Evolutionary conservation across 2,113 vertebrate genomes (phyloP), one percentile per base, ranked within the genome.

Genomic region (Enhydra lutris): DNA sequence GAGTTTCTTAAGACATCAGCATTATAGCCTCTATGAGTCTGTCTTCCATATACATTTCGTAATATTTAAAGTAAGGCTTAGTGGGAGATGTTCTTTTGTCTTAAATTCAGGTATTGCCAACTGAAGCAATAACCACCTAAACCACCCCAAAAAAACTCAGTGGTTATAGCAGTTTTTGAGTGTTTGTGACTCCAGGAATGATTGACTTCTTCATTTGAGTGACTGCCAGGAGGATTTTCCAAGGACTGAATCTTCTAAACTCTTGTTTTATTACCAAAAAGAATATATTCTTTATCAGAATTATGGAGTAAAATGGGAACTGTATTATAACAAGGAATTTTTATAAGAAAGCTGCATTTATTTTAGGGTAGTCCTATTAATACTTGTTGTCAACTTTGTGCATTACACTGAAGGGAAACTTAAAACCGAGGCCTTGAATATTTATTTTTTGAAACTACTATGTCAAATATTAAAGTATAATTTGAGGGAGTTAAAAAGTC

Each of bases 11-110:
- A 94, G 95, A 93, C 47, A 93, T 98, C 97, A 98, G 94, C 98
- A 95, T 39, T 97, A 91, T 94, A 98, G 98, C 98, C 98, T 98
- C 98, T 98, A 82, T 96, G 97, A 98, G 98, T 98, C 97, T 98
- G 52, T 95, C 95, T 69, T 97, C 93, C 36, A 14, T 34, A 1
- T 26, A 50, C n/a, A 92, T 83, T 97, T 95, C 10, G 36, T 94
- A 98, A 92, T 91, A 96, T 78, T 97, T 10, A 91, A 93, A 92
- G 1, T 97, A 95, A 91, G 36, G 74, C 76, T 95, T 98, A 96
- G 34, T 94, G 95, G 92, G 90, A 98, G 94, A 29, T 85, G 14
- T 59, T 90, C 69, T 97, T 82, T 89, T 91, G 71, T 97, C 26
- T 96, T 95, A 79, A 95, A 93, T 80, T 91, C 71, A 92, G 71